Evolutionary conservation across 2,113 vertebrate species (phyloP).

Genomic region (Eurypyga helias): DNA sequence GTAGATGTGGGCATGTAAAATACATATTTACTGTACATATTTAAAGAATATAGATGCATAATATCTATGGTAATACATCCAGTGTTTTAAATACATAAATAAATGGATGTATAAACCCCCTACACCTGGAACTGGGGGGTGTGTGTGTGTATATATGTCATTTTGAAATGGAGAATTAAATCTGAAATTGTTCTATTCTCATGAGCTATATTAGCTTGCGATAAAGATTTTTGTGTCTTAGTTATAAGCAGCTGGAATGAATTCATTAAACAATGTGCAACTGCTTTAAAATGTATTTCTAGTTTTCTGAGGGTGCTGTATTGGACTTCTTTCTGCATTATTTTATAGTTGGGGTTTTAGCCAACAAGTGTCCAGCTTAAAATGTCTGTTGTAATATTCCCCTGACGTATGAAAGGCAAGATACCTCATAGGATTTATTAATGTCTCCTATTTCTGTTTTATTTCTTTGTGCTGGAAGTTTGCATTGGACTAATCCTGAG

Average conservation of each 20-base stretch:
- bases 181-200: background rate
- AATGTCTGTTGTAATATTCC: background rate
- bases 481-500: background rate
- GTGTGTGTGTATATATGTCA: background rate
- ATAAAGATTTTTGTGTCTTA: background rate
- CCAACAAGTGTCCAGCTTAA: background rate
- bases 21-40: background rate
- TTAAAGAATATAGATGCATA: background rate
- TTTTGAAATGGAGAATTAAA: background rate
- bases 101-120: background rate
- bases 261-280: background rate
- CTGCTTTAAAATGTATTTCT: conserved; percentile 32
- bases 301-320: conserved; percentile 26
- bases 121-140: background rate
- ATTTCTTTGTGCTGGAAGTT: background rate
- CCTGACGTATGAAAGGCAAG: background rate
- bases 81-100: background rate
- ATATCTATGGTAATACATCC: background rate
- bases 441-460: background rate
- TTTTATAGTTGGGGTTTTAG: conserved; percentile 20
- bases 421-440: background rate
- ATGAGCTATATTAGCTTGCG: background rate
- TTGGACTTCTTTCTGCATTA: background rate
- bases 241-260: conserved; percentile 4
- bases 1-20: background rate